Conservation (phyloP, 1,140 invertebrate genomes). For the Oedothorax gibbosus region DNA sequence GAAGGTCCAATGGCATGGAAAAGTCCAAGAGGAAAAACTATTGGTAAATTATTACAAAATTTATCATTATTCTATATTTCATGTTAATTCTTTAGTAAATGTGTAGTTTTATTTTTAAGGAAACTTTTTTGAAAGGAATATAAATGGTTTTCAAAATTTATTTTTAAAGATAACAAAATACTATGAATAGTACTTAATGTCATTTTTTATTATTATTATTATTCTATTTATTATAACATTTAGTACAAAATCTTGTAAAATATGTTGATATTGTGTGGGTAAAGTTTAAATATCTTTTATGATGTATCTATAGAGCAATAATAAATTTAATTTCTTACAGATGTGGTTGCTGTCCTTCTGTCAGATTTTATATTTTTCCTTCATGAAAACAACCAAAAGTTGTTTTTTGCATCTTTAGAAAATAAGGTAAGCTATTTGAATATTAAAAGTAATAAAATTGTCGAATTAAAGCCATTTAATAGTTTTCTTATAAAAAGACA, state of each 20-base stretch:
- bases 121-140: not conserved
- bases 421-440: slow-evolving; percentile 69
- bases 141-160: too few relatives aligned
- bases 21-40: slow-evolving; percentile 47
- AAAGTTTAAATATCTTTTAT: too few relatives aligned
- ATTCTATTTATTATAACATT: too few relatives aligned
- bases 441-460: too few relatives aligned
- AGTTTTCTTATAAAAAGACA: too few relatives aligned
- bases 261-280: too few relatives aligned
- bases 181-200: too few relatives aligned
- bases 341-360: slow-evolving; percentile 86
- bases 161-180: too few relatives aligned
- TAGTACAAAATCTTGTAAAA: too few relatives aligned
- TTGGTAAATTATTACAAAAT: slow-evolving; percentile 58
- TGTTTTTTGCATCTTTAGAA: slow-evolving; percentile 71
- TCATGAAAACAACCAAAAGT: slow-evolving; percentile 84
- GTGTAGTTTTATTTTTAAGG: not conserved
- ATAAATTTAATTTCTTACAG: slow-evolving; percentile 67
- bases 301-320: too few relatives aligned
- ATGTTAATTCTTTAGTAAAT: not conserved
- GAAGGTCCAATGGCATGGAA: slow-evolving; percentile 68
- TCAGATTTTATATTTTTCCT: slow-evolving; percentile 93
- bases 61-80: not conserved
- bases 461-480: too few relatives aligned
- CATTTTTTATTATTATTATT: too few relatives aligned